phyloP scores from a whole-genome alignment of 2,797 vertebrate genomes.

The Periophthalmus magnuspinnatus region DNA sequence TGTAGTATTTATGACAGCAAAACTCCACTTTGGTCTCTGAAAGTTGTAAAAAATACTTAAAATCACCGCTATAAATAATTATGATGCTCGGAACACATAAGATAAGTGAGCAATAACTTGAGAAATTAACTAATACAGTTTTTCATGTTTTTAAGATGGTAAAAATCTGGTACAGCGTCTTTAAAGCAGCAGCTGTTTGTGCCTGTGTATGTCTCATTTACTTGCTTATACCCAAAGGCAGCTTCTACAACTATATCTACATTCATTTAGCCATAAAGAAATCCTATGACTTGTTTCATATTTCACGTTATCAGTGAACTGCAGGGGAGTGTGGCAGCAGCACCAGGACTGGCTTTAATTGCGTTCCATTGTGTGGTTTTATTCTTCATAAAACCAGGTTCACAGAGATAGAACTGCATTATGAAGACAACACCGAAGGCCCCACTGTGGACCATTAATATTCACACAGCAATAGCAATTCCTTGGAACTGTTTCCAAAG shows the following conservation, averaged over 20 bases:
- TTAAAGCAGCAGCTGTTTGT: not conserved
- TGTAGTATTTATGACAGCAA: too few relatives aligned
- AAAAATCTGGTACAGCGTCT: too few relatives aligned
- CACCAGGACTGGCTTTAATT: slow-evolving; percentile 63
- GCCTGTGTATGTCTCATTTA: not conserved
- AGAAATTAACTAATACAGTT: too few relatives aligned
- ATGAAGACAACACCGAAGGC: slow-evolving; percentile 67
- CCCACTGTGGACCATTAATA: slow-evolving; percentile 67
- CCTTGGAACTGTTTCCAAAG: slow-evolving; percentile 36
- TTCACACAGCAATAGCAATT: slow-evolving; percentile 64
- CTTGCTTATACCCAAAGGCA: not conserved
- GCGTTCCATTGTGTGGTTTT: slow-evolving; percentile 65
- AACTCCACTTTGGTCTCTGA: too few relatives aligned
- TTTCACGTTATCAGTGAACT: slow-evolving; percentile 63
- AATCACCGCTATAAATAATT: too few relatives aligned
- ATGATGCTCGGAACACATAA: too few relatives aligned
- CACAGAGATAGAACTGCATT: slow-evolving; percentile 68
- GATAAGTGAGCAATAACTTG: too few relatives aligned
- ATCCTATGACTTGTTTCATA: slow-evolving; percentile 64
- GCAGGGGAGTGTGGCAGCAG: slow-evolving; percentile 33
- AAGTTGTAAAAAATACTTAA: too few relatives aligned
- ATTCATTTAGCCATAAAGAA: slow-evolving; percentile 60
- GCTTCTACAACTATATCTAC: slow-evolving; percentile 12
- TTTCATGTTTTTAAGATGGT: too few relatives aligned
- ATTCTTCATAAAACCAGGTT: slow-evolving; percentile 73